Percentiles rank a stretch among this genome's conserved stretches.
Evolutionary conservation across 2,888 invertebrate species (phyloP).

Genomic region (Pyralis farinalis): DNA sequence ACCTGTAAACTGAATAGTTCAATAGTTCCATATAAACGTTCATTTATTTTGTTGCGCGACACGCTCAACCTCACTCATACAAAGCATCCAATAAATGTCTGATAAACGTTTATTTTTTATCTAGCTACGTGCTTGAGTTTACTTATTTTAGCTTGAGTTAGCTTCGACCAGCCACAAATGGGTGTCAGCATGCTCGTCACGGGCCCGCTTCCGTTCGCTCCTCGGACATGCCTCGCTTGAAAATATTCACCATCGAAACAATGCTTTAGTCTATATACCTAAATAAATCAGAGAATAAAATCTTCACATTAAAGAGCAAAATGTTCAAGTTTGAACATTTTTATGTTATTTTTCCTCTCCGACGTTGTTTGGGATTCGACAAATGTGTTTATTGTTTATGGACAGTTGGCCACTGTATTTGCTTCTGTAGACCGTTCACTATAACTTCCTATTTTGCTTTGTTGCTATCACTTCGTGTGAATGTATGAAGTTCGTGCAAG

Average conservation of each 20-base stretch:
- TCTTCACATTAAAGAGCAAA: background rate
- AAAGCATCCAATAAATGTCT: background rate
- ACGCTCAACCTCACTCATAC: background rate
- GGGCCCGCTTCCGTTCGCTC: constrained; percentile 59
- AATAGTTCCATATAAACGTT: no score
- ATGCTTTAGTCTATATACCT: constrained; percentile 36
- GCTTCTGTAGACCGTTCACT: no score
- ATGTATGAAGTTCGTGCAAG: no score
- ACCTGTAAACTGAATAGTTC: no score
- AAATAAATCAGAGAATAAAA: background rate
- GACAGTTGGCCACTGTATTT: no score
- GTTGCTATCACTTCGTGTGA: no score
- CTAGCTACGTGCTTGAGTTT: constrained; percentile 8
- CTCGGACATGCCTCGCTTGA: constrained; percentile 63
- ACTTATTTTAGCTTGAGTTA: background rate
- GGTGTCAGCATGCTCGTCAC: constrained; percentile 59
- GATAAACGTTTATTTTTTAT: constrained; percentile 14
- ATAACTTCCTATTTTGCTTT: no score
- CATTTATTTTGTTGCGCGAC: no score
- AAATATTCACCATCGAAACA: constrained; percentile 51
- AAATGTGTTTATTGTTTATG: no score
- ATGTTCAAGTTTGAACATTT: background rate
- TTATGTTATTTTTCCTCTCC: no score
- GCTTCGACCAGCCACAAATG: constrained; percentile 19
- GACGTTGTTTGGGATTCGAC: no score